phyloP scores from a whole-genome alignment of 2,113 vertebrate species.

The Cavia aperea region DNA sequence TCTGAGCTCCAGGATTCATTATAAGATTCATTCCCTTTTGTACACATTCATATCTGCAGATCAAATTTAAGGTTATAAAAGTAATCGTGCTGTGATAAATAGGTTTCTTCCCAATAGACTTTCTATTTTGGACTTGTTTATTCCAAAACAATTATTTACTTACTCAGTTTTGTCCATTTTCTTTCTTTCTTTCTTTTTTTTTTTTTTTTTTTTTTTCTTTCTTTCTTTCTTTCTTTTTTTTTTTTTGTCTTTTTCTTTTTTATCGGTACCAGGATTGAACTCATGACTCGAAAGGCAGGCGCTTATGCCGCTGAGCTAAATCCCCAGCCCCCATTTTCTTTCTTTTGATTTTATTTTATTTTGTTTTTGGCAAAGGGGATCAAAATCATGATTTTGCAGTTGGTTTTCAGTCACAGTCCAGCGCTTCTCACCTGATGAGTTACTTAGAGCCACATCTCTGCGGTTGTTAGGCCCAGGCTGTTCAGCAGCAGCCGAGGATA shows the following conservation, averaged over 20 bases:
- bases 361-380: too few relatives aligned
- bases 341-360: neutral
- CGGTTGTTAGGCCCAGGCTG: neutral
- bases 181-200: neutral
- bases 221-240: too few relatives aligned
- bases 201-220: too few relatives aligned
- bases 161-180: neutral
- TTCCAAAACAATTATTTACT: constrained; percentile 1
- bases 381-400: neutral
- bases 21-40: constrained; percentile 20
- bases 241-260: too few relatives aligned
- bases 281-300: too few relatives aligned
- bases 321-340: too few relatives aligned
- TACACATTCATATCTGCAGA: neutral
- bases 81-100: neutral
- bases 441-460: neutral
- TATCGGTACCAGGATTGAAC: too few relatives aligned
- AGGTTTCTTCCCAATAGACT: neutral
- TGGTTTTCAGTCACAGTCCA: neutral
- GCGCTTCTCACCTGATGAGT: neutral
- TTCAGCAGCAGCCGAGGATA: neutral
- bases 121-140: neutral
- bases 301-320: too few relatives aligned
- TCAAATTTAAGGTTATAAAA: constrained; percentile 27
- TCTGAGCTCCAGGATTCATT: neutral